Percentiles rank a stretch among this genome's conserved stretches.
phyloP scores from a whole-genome alignment of 2,113 vertebrate species.

The Odocoileus virginianus region DNA sequence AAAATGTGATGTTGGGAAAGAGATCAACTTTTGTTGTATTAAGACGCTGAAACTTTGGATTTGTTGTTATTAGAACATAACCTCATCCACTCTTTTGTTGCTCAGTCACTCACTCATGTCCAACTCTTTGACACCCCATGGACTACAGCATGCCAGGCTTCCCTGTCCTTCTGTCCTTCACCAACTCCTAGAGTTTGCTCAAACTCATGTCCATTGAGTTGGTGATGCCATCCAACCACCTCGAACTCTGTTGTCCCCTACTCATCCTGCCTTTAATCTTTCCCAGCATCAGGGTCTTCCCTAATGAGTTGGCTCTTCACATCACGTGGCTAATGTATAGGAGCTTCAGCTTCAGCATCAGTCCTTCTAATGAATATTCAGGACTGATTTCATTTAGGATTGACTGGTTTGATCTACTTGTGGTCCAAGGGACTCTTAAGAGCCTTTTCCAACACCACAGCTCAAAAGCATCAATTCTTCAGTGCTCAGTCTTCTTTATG shows the following conservation, averaged over 20 bases:
- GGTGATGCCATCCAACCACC: not conserved
- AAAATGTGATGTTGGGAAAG: not conserved
- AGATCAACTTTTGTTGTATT: not conserved
- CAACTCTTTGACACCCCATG: not conserved
- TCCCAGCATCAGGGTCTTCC: not conserved
- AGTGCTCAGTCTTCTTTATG: not conserved
- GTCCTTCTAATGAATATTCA: not conserved
- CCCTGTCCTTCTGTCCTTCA: not conserved
- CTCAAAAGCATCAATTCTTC: not conserved
- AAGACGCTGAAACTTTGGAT: not conserved
- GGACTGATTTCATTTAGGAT: not conserved
- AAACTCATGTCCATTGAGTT: not conserved
- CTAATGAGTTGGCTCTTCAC: not conserved
- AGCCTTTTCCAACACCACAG: not conserved
- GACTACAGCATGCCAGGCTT: not conserved
- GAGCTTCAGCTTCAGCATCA: not conserved
- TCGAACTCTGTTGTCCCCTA: not conserved
- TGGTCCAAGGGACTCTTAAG: not conserved
- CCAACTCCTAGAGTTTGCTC: fast-evolving
- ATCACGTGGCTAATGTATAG: not conserved
- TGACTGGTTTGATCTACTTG: not conserved
- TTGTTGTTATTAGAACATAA: not conserved
- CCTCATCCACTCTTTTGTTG: not conserved
- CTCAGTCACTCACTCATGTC: not conserved
- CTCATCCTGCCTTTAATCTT: not conserved